These are phyloP conservation scores for Crotalus helleri DNA, from an alignment of 2,113 vertebrate genomes.

Conservation along the genomic window DNA sequence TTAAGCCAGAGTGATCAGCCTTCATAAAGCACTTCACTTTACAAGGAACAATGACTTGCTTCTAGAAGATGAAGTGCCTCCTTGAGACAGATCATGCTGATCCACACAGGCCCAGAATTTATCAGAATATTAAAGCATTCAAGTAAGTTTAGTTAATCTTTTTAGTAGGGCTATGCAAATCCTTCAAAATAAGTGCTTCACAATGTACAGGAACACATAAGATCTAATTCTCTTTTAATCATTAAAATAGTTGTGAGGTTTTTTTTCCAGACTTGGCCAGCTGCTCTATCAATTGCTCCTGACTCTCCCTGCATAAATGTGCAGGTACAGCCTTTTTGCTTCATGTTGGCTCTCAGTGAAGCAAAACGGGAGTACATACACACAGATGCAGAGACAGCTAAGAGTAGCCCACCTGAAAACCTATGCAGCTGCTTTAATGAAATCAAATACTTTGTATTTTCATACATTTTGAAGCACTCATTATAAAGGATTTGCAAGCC, in stretches of 20 bases:
- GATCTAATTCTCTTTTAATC: neutral
- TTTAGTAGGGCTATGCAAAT: neutral
- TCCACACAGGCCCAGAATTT: neutral
- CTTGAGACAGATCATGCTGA: neutral
- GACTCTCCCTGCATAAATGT: neutral
- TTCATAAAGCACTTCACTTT: neutral
- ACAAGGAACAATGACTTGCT: neutral
- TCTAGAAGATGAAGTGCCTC: neutral
- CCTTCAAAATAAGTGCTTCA: neutral
- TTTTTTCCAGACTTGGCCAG: neutral
- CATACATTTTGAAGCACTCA: neutral
- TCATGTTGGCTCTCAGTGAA: neutral
- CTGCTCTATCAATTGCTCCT: neutral
- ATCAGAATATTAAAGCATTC: neutral
- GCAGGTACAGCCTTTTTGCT: neutral
- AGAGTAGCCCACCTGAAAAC: neutral
- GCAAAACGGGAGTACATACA: neutral
- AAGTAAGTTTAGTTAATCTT: neutral
- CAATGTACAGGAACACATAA: neutral
- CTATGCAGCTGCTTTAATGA: neutral
- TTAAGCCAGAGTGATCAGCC: neutral
- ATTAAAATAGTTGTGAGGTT: neutral
- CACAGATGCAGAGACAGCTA: neutral
- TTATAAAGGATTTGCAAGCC: neutral
- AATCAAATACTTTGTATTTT: neutral